Percentiles rank a stretch among this genome's conserved stretches.
Conservation (phyloP, 2,888 invertebrate species). For the Clivina fossor region DNA sequence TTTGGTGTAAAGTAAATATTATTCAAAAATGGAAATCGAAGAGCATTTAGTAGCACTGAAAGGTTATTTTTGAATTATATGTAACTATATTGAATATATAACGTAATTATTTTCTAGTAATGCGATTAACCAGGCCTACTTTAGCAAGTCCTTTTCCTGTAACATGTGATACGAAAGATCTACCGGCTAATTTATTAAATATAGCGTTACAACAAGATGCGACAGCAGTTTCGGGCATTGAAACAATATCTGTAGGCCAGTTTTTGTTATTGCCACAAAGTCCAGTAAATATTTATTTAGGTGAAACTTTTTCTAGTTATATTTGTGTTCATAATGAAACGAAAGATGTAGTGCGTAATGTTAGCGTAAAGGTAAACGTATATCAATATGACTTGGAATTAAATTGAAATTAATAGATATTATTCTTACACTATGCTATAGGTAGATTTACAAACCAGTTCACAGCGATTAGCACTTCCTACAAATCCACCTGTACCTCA, state of each 20-base stretch:
- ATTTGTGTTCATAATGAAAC: slow-evolving; percentile 97
- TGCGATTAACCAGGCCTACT: slow-evolving; percentile 92
- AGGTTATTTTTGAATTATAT: slow-evolving; percentile 43
- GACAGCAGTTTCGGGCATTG: slow-evolving; percentile 78
- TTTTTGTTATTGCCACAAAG: slow-evolving; percentile 93
- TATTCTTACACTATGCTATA: slow-evolving; percentile 48
- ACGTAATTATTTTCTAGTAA: slow-evolving; percentile 62
- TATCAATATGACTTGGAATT: slow-evolving; percentile 2
- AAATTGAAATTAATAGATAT: slow-evolving; percentile 11
- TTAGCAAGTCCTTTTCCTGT: slow-evolving; percentile 79
- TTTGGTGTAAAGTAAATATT: neutral
- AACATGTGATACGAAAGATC: slow-evolving; percentile 81
- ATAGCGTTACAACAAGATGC: slow-evolving; percentile 79
- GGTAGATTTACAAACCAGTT: slow-evolving; percentile 92
- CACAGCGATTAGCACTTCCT: slow-evolving; percentile 81
- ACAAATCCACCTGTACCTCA: slow-evolving; percentile 64
- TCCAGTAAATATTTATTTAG: slow-evolving; percentile 96
- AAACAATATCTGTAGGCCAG: slow-evolving; percentile 83
- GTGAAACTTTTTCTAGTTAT: slow-evolving; percentile 97
- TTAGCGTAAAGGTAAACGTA: slow-evolving; percentile 70
- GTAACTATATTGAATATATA: slow-evolving; percentile 13
- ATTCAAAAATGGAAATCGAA: slow-evolving; percentile 46
- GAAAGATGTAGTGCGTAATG: slow-evolving; percentile 77
- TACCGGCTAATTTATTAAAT: slow-evolving; percentile 79
- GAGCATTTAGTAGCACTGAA: slow-evolving; percentile 49